Conservation (phyloP, 2,888 invertebrate species). For the Griposia aprilina region DNA sequence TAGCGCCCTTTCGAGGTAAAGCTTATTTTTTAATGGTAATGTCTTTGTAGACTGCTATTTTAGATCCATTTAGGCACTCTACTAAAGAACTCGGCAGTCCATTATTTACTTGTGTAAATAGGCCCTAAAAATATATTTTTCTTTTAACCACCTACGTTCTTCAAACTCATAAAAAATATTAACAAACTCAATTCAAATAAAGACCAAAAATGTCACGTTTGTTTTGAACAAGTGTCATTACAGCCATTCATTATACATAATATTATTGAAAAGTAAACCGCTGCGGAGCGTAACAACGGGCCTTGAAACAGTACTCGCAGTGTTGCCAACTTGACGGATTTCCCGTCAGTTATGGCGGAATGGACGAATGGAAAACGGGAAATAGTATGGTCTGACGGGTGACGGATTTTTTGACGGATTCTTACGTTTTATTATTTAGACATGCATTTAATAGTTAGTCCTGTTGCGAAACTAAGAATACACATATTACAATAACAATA, state of each 20-base stretch:
- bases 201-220: slow-evolving; percentile 4
- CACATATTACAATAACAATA: no score
- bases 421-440: no score
- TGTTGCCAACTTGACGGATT: no score
- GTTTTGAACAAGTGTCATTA: slow-evolving; percentile 21
- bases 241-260: slow-evolving; percentile 24
- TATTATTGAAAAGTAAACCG: slow-evolving; percentile 51
- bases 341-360: no score
- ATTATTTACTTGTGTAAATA: neutral
- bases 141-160: neutral
- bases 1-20: neutral
- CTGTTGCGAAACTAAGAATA: no score
- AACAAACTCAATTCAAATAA: neutral
- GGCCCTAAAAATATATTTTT: neutral
- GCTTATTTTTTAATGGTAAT: slow-evolving; percentile 8
- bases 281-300: slow-evolving; percentile 38
- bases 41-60: slow-evolving; percentile 9
- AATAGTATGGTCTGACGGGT: no score
- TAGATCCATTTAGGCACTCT: neutral
- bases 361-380: no score
- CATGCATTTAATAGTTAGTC: no score
- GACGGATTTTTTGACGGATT: no score
- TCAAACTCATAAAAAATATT: neutral
- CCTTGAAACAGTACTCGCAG: slow-evolving; percentile 55
- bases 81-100: neutral